Conservation (phyloP, 2,888 invertebrate genomes). For the Smittia aterrima region DNA sequence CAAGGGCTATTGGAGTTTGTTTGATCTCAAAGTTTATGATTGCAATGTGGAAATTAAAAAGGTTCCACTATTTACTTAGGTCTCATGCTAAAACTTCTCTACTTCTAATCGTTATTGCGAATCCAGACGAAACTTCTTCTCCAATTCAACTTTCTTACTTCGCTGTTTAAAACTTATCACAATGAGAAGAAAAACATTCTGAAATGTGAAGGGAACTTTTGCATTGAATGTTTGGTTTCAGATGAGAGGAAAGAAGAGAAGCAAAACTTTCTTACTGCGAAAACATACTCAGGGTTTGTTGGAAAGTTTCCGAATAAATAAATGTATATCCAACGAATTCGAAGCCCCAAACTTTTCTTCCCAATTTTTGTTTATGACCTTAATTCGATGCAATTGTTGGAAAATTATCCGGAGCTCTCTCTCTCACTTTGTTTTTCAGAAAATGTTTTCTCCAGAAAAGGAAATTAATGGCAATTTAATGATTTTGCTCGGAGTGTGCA, state of each 20-base stretch:
- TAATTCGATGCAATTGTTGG: constrained; percentile 33
- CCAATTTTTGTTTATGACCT: constrained; percentile 4
- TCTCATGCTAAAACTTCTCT: background rate
- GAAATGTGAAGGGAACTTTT: background rate
- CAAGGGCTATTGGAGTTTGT: too few relatives aligned
- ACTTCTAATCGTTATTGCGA: background rate
- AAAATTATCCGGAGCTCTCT: constrained; percentile 5
- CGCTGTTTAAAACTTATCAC: background rate
- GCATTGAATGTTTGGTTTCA: background rate
- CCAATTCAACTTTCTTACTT: background rate
- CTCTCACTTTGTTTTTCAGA: background rate
- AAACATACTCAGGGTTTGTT: background rate
- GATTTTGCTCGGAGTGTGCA: background rate
- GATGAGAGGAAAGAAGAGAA: background rate
- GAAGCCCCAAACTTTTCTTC: background rate
- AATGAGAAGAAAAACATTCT: too few relatives aligned
- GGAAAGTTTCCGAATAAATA: background rate
- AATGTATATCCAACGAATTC: background rate
- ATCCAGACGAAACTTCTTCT: background rate
- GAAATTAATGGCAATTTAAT: constrained; percentile 23
- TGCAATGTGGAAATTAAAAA: too few relatives aligned
- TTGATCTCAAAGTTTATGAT: too few relatives aligned
- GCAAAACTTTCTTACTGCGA: background rate
- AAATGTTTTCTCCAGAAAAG: background rate
- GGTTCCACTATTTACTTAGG: too few relatives aligned